Evolutionary conservation across 2,888 invertebrate genomes (phyloP).

Genomic region (Tholera decimalis): DNA sequence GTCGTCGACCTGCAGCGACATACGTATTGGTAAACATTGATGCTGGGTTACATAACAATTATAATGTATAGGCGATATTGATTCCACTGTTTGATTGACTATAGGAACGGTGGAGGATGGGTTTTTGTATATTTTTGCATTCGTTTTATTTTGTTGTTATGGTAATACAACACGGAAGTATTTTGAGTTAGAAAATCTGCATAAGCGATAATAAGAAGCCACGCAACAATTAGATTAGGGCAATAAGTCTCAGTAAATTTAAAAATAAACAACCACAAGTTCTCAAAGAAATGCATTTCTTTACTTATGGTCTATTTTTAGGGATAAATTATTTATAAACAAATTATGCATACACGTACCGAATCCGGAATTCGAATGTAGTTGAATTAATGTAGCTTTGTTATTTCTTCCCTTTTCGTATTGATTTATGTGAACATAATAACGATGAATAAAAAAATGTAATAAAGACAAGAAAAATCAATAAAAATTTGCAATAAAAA

Average conservation of each 20-base stretch:
- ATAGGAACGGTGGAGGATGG: neutral
- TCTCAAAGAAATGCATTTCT: neutral
- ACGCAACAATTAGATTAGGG: neutral
- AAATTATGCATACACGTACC: constrained; percentile 35
- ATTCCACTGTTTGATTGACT: constrained; percentile 50
- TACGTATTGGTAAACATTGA: constrained; percentile 90
- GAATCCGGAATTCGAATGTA: constrained; percentile 22
- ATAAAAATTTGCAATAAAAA: constrained; percentile 2
- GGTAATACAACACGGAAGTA: neutral
- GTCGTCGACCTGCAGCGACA: constrained; percentile 85
- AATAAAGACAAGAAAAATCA: neutral
- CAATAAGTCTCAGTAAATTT: neutral
- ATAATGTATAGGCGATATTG: constrained; percentile 61
- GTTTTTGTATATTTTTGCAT: constrained; percentile 28
- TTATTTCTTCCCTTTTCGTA: constrained; percentile 12
- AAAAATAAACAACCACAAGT: neutral
- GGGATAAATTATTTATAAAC: constrained; percentile 25
- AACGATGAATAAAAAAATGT: neutral
- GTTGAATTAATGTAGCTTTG: constrained; percentile 33
- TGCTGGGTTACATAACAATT: constrained; percentile 80
- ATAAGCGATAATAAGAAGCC: neutral
- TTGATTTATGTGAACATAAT: constrained; percentile 2
- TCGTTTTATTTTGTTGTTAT: constrained; percentile 2
- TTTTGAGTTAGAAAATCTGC: neutral
- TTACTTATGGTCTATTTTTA: constrained; percentile 12